A percentile compares a stretch with the other conserved stretches of the same genome.
Evolutionary conservation across 1,140 invertebrate species (phyloP).

Genomic region (Apis cerana): DNA sequence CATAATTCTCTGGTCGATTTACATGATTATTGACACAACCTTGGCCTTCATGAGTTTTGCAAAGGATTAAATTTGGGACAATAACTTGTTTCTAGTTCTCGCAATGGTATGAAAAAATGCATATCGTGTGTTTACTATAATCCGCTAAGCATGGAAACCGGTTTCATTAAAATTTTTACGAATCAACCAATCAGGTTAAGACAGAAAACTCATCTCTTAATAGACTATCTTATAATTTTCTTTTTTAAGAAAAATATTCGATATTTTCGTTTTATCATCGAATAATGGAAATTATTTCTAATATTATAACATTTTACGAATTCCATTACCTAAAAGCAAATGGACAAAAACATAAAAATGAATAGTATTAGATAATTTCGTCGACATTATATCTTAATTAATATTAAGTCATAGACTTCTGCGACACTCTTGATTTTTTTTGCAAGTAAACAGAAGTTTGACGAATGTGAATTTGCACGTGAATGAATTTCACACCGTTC

Average conservation of each 20-base stretch:
- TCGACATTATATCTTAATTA: not conserved
- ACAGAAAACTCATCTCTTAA: slow-evolving; percentile 1
- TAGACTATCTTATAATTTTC: not conserved
- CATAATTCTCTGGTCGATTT: not conserved
- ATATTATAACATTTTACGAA: not conserved
- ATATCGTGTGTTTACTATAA: slow-evolving; percentile 14
- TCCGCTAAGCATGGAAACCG: slow-evolving; percentile 4
- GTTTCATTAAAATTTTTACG: slow-evolving; percentile 37
- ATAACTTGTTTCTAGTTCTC: slow-evolving; percentile 4
- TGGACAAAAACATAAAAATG: too few relatives aligned
- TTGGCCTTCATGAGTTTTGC: not conserved
- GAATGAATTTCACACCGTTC: not conserved
- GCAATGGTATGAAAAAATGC: slow-evolving; percentile 8
- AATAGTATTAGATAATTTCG: not conserved
- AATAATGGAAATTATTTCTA: not conserved
- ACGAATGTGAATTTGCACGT: not conserved
- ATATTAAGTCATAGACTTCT: not conserved
- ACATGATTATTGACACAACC: slow-evolving; percentile 8
- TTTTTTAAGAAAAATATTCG: not conserved
- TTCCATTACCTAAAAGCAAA: not conserved
- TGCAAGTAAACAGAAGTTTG: not conserved
- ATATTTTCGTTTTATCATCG: not conserved
- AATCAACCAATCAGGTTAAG: not conserved
- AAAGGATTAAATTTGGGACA: not conserved
- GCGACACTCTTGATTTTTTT: not conserved